Percentiles rank a stretch among this genome's conserved stretches.
phyloP scores from a whole-genome alignment of 1,140 invertebrate genomes.

The Drosophila ananassae region DNA sequence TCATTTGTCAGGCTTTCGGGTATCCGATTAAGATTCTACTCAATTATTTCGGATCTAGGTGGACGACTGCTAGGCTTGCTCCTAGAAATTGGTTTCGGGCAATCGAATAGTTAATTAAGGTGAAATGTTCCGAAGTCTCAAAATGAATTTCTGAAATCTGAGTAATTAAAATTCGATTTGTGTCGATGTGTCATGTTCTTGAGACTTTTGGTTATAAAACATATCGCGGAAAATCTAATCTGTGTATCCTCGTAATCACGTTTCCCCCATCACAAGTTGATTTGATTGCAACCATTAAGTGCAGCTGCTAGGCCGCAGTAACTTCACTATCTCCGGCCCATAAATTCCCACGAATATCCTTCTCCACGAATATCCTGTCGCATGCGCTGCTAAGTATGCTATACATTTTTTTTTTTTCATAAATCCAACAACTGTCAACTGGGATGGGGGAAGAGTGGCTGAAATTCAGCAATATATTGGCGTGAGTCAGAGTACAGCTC shows the following conservation, averaged over 20 bases:
- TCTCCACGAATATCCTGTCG: slow-evolving; percentile 18
- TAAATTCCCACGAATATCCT: slow-evolving; percentile 40
- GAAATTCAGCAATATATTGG: slow-evolving; percentile 67
- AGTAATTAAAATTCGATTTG: slow-evolving; percentile 13
- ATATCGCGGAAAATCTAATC: slow-evolving; percentile 9
- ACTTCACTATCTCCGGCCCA: slow-evolving; percentile 32
- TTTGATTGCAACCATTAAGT: slow-evolving; percentile 55
- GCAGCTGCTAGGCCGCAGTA: slow-evolving; percentile 43
- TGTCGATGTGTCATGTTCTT: not conserved
- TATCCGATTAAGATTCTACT: slow-evolving; percentile 3
- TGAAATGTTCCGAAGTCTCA: slow-evolving; percentile 1
- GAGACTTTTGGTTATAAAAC: not conserved
- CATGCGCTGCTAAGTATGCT: slow-evolving; percentile 38
- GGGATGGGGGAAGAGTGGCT: slow-evolving; percentile 17
- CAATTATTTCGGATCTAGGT: slow-evolving; percentile 4
- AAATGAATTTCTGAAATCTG: slow-evolving; percentile 17
- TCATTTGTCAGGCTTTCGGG: slow-evolving; percentile 41
- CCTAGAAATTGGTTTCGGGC: slow-evolving; percentile 10
- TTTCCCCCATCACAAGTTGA: slow-evolving; percentile 33
- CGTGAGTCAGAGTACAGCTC: slow-evolving; percentile 31
- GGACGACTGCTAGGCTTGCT: not conserved
- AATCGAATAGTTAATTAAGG: slow-evolving; percentile 23
- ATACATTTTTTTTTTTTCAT: slow-evolving; percentile 46
- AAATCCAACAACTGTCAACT: slow-evolving; percentile 57
- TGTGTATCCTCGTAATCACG: slow-evolving; percentile 25